Evolutionary conservation across 2,888 invertebrate species (phyloP).

Genomic region (Subacronicta megacephala): DNA sequence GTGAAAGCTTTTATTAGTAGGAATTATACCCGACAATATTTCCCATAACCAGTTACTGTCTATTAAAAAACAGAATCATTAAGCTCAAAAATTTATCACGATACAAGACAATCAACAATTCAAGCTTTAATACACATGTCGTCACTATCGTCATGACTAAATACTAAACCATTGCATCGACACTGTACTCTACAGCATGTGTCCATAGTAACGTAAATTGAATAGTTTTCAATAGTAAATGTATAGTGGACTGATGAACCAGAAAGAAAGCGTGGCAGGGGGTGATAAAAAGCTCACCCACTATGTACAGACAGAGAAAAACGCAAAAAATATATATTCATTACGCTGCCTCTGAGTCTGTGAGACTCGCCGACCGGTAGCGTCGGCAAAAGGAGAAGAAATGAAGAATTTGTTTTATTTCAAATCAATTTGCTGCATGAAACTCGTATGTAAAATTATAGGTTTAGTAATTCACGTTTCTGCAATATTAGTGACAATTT

Average conservation of each 20-base stretch:
- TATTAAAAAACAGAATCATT: no score
- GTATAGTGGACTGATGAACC: slow-evolving; percentile 52
- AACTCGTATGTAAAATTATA: no score
- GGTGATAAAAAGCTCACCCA: slow-evolving; percentile 60
- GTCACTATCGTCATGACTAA: no score
- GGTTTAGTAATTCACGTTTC: no score
- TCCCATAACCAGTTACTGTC: no score
- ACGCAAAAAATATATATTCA: slow-evolving; percentile 66
- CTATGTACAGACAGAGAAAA: slow-evolving; percentile 64
- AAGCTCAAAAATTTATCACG: no score
- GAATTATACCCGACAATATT: no score
- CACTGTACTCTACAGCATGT: slow-evolving; percentile 8
- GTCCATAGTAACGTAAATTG: slow-evolving; percentile 27
- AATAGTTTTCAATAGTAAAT: slow-evolving; percentile 40
- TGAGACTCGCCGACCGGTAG: slow-evolving; percentile 63
- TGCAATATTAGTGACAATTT: no score
- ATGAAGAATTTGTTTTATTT: neutral
- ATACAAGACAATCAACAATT: no score
- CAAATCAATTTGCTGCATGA: no score
- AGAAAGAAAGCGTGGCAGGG: slow-evolving; percentile 57
- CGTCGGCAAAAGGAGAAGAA: slow-evolving; percentile 38
- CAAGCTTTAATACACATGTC: neutral
- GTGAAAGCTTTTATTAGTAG: no score
- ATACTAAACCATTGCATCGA: no score
- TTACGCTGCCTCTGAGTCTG: slow-evolving; percentile 61